These are phyloP conservation scores for Cyprinella venusta DNA, from an alignment of 2,797 vertebrate species.

Conservation along the genomic window DNA sequence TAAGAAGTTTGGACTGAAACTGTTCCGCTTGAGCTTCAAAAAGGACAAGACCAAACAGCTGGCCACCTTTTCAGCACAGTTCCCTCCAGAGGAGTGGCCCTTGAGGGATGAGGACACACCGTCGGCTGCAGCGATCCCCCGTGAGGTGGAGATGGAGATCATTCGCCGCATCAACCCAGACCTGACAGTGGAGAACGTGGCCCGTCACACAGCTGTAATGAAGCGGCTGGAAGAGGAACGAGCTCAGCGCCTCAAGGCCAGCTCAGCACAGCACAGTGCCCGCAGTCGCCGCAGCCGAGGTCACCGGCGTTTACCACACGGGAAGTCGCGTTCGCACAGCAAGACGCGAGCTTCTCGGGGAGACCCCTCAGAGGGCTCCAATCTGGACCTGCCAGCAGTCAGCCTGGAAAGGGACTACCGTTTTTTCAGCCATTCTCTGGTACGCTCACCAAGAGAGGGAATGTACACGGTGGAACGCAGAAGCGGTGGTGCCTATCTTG, in stretches of 20 bases:
- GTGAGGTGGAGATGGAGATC: constrained; percentile 98
- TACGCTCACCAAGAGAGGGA: constrained; percentile 92
- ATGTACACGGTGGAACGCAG: constrained; percentile 95
- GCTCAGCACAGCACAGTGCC: constrained; percentile 92
- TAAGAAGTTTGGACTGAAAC: constrained; percentile 96
- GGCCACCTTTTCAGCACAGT: constrained; percentile 97
- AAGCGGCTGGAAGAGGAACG: constrained; percentile 98
- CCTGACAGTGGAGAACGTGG: constrained; percentile 98
- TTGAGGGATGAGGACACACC: constrained; percentile 94
- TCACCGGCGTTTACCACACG: constrained; percentile 90
- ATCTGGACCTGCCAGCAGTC: constrained; percentile 85
- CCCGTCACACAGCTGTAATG: constrained; percentile 97
- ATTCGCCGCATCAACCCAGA: constrained; percentile 98
- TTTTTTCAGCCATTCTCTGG: constrained; percentile 92
- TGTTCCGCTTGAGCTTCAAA: constrained; percentile 98
- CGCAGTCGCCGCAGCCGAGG: constrained; percentile 93
- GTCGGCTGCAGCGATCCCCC: constrained; percentile 87
- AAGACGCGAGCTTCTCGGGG: constrained; percentile 94
- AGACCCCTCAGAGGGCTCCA: constrained; percentile 93
- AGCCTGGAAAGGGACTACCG: constrained; percentile 91
- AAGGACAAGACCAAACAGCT: constrained; percentile 98
- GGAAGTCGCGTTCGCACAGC: constrained; percentile 97
- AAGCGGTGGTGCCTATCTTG: constrained; percentile 85
- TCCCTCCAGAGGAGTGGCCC: constrained; percentile 98
- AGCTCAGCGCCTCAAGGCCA: constrained; percentile 91